Base-by-base conservation (phyloP, 2,888 invertebrate genomes). In the Rhingia rostrata region DNA sequence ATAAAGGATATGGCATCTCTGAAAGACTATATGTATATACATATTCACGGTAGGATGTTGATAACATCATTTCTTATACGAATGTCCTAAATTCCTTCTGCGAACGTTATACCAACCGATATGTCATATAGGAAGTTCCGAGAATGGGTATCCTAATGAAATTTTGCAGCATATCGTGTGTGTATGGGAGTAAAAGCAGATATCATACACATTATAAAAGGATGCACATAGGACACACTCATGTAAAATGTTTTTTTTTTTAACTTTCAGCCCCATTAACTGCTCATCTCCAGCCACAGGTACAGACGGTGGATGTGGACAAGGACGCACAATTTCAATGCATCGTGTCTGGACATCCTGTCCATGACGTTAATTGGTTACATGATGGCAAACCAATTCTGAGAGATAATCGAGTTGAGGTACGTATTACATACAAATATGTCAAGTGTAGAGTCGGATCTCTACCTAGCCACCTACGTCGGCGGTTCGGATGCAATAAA, bases 261-360 rank as follows among this genome's bases (percentile, higher is more conserved):
- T 67, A 22, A 22, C 79, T 88, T 88, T 87, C 92, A 95, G 96
- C 96, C 88, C 95, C 96, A 73, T 92, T 97, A 89, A 94, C 95
- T 88, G 96, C 95, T 88, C 95, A 95, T 91, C 94, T 97, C 87
- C 94, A 96, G 92, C 96, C 95, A 86, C 95, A 95, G 91, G 93
- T 94, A 85, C 93, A 95, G 90, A 95, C 96, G 86, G 95, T 97
- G 77, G 98, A 97, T 91, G 94, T 96, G 83, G 97, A 96, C 81
- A 95, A 95, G 89, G 95, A 96, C 89, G 95, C 97, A 60, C 94
- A 94, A 89, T 96, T 98, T 90, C 96, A 97, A 90, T 98, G 98
- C 92, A 95, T 96, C 89, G 94, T 96, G 69, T 94, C 95, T 79
- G 98, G 98, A 5, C 95, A 95, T 92, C 98, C 98, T n/a, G 93